A percentile compares a stretch with the other conserved stretches of the same genome.
Evolutionary conservation across 2,888 invertebrate species (phyloP).

Genomic region (Proisotoma minuta): DNA sequence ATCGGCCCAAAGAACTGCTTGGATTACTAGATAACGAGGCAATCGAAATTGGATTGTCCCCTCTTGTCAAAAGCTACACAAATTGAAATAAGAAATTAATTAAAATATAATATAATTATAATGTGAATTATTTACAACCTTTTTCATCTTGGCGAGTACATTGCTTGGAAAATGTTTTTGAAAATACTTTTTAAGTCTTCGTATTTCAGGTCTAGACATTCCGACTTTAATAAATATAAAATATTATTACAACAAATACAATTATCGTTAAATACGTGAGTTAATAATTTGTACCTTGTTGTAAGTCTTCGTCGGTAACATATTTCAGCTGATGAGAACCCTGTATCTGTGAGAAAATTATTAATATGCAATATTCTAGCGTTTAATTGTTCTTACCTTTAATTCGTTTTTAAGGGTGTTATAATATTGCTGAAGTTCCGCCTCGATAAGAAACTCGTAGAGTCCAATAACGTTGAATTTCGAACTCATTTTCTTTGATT

Average conservation of each 20-base stretch:
- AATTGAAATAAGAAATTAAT: background rate
- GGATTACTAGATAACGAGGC: constrained; percentile 42
- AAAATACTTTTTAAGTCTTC: constrained; percentile 87
- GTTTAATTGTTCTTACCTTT: constrained; percentile 56
- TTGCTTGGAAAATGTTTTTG: constrained; percentile 90
- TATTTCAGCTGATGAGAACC: constrained; percentile 87
- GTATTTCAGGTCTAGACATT: constrained; percentile 89
- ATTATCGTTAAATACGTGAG: no score
- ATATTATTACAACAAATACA: no score
- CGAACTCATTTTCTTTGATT: constrained; percentile 24
- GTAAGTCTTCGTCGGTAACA: constrained; percentile 86
- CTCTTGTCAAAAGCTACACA: constrained; percentile 54
- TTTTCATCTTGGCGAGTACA: constrained; percentile 85
- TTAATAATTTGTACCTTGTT: no score
- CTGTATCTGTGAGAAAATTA: constrained; percentile 56
- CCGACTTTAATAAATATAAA: no score
- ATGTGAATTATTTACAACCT: no score
- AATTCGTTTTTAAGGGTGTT: constrained; percentile 70
- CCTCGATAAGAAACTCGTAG: constrained; percentile 87
- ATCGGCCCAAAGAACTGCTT: constrained; percentile 32
- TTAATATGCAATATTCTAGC: background rate
- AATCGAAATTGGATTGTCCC: constrained; percentile 50
- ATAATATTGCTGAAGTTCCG: constrained; percentile 90
- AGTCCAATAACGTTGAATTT: constrained; percentile 57
- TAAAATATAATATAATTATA: background rate